Conservation (phyloP, 2,888 invertebrate genomes). For the Lasioglossum vierecki region DNA sequence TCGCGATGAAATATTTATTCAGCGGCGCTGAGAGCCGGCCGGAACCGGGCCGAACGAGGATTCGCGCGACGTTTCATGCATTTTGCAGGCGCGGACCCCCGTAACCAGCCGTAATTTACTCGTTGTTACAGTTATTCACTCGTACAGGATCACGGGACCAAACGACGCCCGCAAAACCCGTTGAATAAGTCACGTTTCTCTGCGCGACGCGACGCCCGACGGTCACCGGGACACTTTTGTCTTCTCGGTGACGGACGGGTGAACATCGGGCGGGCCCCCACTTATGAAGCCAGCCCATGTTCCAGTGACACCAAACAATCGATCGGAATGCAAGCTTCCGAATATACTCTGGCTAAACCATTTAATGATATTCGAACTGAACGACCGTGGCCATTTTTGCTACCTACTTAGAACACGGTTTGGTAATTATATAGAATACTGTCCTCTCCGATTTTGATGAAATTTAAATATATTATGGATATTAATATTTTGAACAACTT, state of each 20-base stretch:
- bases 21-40: background rate
- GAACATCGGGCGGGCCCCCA: background rate
- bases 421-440: too few species aligned
- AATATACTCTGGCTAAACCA: background rate
- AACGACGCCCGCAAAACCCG: background rate
- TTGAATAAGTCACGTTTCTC: background rate
- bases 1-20: conserved; percentile 42
- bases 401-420: too few species aligned
- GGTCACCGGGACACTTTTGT: background rate
- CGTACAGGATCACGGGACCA: background rate
- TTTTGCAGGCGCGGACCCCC: background rate
- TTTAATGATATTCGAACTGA: background rate
- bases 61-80: conserved; percentile 17
- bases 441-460: too few species aligned
- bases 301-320: background rate
- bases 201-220: background rate
- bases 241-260: background rate
- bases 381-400: background rate
- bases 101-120: conserved; percentile 15
- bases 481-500: too few species aligned
- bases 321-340: background rate
- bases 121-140: conserved; percentile 32
- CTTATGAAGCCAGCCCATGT: background rate
- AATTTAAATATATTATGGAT: too few species aligned
- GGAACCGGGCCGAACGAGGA: background rate